Percentiles rank a stretch among this genome's conserved stretches.
Evolutionary conservation across 92 coral and sea anemone genomes (phyloP).

Genomic region (Phenganax marumi): DNA sequence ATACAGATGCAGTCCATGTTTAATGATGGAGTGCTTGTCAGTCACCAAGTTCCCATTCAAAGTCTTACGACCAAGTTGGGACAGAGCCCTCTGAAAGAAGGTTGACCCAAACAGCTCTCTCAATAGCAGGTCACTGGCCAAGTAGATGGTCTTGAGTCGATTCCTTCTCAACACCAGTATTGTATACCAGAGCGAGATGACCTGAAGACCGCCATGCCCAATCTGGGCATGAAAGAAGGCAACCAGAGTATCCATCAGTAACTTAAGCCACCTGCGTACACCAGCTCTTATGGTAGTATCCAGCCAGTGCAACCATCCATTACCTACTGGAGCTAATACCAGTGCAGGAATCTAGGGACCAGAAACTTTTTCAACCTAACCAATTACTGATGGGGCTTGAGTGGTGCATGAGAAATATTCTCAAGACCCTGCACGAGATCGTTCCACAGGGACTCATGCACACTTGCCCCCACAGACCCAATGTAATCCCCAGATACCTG

Average conservation of each 20-base stretch:
- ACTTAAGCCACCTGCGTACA: too few relatives aligned
- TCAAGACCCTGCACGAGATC: background rate
- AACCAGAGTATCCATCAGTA: too few relatives aligned
- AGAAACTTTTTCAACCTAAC: slow-evolving; percentile 2
- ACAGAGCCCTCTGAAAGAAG: too few relatives aligned
- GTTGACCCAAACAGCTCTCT: background rate
- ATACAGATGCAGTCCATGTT: slow-evolving; percentile 6
- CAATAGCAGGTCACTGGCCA: background rate
- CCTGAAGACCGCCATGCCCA: background rate
- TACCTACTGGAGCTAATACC: slow-evolving; percentile 5
- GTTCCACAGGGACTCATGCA: background rate
- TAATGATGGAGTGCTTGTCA: too few relatives aligned
- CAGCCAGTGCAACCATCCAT: background rate
- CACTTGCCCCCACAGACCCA: background rate
- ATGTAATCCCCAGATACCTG: slow-evolving; percentile 26
- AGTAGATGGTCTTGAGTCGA: too few relatives aligned
- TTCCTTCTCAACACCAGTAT: background rate
- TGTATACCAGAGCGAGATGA: background rate
- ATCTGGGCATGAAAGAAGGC: slow-evolving; percentile 19
- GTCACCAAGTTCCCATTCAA: background rate
- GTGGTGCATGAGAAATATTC: slow-evolving; percentile 32
- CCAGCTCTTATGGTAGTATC: background rate
- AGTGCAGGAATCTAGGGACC: background rate
- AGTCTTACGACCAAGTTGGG: too few relatives aligned
- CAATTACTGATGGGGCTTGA: slow-evolving; percentile 49